These are phyloP conservation scores for Ochropleura leucogaster DNA, from an alignment of 2,888 invertebrate species.

Conservation along the genomic window DNA sequence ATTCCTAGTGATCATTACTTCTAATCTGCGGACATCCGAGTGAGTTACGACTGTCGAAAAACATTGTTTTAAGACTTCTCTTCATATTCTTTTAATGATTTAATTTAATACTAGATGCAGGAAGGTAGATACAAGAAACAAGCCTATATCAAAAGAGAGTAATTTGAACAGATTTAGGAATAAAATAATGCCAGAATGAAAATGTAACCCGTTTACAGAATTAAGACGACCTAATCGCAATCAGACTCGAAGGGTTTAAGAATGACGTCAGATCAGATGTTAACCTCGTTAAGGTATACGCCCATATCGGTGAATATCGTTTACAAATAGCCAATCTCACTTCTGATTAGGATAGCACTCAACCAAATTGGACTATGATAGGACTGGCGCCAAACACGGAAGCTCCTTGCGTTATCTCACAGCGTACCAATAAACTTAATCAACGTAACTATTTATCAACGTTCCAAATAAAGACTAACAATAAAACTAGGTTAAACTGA, in stretches of 20 bases:
- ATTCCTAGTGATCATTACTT: constrained; percentile 40
- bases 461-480: constrained; percentile 47
- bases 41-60: constrained; percentile 41
- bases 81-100: constrained; percentile 19
- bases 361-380: constrained; percentile 58
- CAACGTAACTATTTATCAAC: constrained; percentile 54
- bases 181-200: neutral
- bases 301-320: constrained; percentile 46
- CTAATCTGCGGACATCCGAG: constrained; percentile 50
- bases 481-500: constrained; percentile 54
- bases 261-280: constrained; percentile 40
- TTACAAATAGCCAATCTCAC: constrained; percentile 57
- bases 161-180: neutral
- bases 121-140: neutral
- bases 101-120: neutral
- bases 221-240: constrained; percentile 21
- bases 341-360: constrained; percentile 62
- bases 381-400: constrained; percentile 59
- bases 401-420: constrained; percentile 49
- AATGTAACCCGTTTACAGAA: constrained; percentile 3
- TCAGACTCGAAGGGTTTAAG: constrained; percentile 22
- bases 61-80: neutral
- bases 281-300: constrained; percentile 45
- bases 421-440: constrained; percentile 52
- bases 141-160: neutral